Conservation (phyloP, 1,140 invertebrate genomes). For the Yoshiicerus persimilis region DNA sequence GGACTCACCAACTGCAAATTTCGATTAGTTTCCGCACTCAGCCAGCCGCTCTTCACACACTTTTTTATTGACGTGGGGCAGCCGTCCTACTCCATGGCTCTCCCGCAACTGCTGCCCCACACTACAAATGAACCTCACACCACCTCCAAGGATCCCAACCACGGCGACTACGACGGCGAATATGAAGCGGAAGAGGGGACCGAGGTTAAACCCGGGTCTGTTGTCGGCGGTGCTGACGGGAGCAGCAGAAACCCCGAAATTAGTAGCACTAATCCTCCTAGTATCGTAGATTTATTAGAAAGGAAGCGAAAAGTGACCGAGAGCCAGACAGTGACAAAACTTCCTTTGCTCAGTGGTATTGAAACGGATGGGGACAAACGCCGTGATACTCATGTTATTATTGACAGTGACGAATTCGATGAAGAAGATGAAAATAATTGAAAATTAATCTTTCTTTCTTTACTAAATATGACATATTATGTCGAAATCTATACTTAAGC, state of each 20-base stretch:
- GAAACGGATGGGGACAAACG: background rate
- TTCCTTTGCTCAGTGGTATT: background rate
- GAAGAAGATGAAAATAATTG: background rate
- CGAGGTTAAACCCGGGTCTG: background rate
- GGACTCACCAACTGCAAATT: conserved; percentile 60
- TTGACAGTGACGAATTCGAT: conserved; percentile 8
- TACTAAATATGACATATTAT: no score
- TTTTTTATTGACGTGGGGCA: conserved; percentile 33
- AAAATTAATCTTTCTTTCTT: background rate
- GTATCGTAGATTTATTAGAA: background rate
- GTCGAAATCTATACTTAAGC: no score
- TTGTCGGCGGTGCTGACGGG: background rate
- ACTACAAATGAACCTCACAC: background rate
- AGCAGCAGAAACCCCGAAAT: background rate
- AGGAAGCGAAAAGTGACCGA: background rate
- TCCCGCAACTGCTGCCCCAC: background rate
- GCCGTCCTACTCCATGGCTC: background rate
- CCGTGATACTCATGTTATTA: conserved; percentile 12
- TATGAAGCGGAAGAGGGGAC: background rate
- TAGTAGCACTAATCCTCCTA: background rate
- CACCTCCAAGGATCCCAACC: no score
- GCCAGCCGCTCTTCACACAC: conserved; percentile 21
- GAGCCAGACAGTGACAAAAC: background rate
- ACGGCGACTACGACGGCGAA: background rate
- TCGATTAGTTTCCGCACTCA: background rate